Base-by-base conservation (phyloP, 1,140 invertebrate species). In the Musca vetustissima region DNA sequence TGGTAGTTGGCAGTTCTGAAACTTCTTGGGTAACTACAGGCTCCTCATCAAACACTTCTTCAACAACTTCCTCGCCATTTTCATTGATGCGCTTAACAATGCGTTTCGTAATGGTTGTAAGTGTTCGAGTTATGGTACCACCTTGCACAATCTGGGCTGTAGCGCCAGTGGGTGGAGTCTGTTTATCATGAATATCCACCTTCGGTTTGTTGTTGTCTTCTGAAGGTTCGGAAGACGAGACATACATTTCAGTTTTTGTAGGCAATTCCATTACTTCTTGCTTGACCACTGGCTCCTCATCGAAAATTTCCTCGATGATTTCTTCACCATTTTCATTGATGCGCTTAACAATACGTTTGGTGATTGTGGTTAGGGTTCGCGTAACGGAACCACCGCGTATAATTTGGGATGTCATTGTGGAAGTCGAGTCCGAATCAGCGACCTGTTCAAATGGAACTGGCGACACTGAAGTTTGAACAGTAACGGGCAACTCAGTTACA, bases 101-200 rank as follows among this genome's bases (percentile, higher is more conserved):
- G 21, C 76, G 74, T 14, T 79, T 80, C 1, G 75, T 80, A 64
- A 79, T 80, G 7, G 77, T 77, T 14, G 79, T 80, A 8, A 72
- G 73, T 19, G 78, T 80, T 52, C 76, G 78, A 0, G 76, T 79
- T 24, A 80, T 77, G 13, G 78, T 77, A 55, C 78, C 78, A n/a
- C 74, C 74, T 36, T 61, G 28, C 9, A 61, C 28, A 25, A 61
- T 21, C 21, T 36, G 57, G 19, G 57, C 28, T 4, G 57, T 36
- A 17, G 8, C 36, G 9, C 6, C 6, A n/a, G 24, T n/a, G n/a
- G 15, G 9, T 2, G 57, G 6, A 11, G 19, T 9, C 36, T 43
- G 36, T 0, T 0, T 36, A 19, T 61, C 17, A 21, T 4, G 13
- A 21, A 15, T 43, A 36, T 61, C 21, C 4, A 24, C 19, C 8